phyloP scores from a whole-genome alignment of 2,888 invertebrate species.

The Pediacus dermestoides region DNA sequence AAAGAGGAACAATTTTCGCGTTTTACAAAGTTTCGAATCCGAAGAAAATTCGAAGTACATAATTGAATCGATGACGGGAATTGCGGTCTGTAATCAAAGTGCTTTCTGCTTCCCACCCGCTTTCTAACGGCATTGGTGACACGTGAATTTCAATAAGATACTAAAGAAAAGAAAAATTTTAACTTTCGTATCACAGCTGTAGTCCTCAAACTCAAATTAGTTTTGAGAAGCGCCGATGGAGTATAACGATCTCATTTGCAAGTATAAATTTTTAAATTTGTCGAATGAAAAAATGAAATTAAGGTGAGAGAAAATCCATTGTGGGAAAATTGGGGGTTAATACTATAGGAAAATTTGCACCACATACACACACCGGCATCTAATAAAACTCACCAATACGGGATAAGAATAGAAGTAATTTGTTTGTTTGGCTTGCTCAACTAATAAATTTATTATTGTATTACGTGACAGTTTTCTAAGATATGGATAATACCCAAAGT shows the following conservation, averaged over 20 bases:
- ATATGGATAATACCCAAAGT: neutral
- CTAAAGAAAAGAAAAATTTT: constrained; percentile 20
- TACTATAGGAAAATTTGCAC: constrained; percentile 3
- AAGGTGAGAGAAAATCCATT: constrained; percentile 5
- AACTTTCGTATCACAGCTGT: constrained; percentile 11
- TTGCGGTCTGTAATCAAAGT: constrained; percentile 38
- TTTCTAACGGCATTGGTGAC: constrained; percentile 27
- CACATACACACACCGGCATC: neutral
- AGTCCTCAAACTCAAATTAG: constrained; percentile 9
- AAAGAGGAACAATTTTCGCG: constrained; percentile 29
- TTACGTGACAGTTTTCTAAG: too few relatives aligned
- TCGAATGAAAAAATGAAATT: constrained; percentile 2
- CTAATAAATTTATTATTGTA: too few relatives aligned
- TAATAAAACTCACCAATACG: constrained; percentile 1
- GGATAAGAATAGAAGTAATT: neutral
- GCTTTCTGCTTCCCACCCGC: constrained; percentile 31
- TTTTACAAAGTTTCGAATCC: constrained; percentile 33
- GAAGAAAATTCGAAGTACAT: constrained; percentile 33
- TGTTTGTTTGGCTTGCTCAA: too few relatives aligned
- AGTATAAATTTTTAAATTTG: constrained; percentile 5
- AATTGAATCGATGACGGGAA: constrained; percentile 37
- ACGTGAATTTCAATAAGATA: constrained; percentile 32
- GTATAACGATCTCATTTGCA: constrained; percentile 5
- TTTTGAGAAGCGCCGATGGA: constrained; percentile 6
- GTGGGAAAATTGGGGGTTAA: constrained; percentile 2